phyloP scores from a whole-genome alignment of 2,797 vertebrate genomes.

The Molossus molossus region DNA sequence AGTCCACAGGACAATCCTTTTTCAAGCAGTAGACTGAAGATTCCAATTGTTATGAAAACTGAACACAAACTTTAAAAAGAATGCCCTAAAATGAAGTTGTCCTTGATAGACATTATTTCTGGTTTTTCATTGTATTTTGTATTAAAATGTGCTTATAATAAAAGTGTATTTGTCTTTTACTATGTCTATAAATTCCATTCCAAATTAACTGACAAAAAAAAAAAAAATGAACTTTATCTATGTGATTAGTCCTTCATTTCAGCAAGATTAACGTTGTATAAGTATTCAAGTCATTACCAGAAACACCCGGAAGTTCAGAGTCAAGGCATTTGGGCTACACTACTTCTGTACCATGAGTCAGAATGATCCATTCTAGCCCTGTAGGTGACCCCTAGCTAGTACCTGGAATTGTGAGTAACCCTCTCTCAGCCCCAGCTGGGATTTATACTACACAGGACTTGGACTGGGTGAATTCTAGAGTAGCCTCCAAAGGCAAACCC shows the following conservation, averaged over 20 bases:
- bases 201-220: constrained; percentile 28
- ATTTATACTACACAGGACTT: not conserved
- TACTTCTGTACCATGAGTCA: not conserved
- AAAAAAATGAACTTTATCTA: constrained; percentile 28
- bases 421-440: not conserved
- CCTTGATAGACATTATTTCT: constrained; percentile 3
- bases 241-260: not conserved
- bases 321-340: not conserved
- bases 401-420: not conserved
- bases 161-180: not conserved
- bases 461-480: not conserved
- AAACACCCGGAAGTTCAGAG: not conserved
- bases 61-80: not conserved
- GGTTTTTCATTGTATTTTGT: constrained; percentile 1
- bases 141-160: constrained; percentile 3
- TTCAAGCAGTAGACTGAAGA: not conserved
- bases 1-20: not conserved
- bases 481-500: not conserved
- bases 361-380: not conserved
- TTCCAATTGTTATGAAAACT: not conserved
- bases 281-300: not conserved
- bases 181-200: constrained; percentile 15
- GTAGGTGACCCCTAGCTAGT: not conserved
- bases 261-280: not conserved
- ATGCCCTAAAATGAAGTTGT: not conserved